Conservation (phyloP, 1,140 invertebrate species). For the Microplitis demolitor region DNA sequence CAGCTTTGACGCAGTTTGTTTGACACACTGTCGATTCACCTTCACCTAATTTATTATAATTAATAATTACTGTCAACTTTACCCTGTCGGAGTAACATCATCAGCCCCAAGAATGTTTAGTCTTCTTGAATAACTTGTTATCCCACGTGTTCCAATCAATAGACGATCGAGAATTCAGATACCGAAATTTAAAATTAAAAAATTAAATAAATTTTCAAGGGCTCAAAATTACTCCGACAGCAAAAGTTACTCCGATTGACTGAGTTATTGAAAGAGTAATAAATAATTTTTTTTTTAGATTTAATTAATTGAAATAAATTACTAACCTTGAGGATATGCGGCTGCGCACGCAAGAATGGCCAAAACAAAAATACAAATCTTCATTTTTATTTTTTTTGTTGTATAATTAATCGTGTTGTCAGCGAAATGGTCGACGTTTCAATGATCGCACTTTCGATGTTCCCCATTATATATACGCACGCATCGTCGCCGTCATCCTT, state of each 20-base stretch:
- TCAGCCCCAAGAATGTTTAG: too few relatives aligned
- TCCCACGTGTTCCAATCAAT: too few relatives aligned
- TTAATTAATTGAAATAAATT: neutral
- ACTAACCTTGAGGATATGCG: slow-evolving; percentile 17
- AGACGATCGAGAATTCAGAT: too few relatives aligned
- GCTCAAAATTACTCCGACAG: too few relatives aligned
- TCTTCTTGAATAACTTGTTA: too few relatives aligned
- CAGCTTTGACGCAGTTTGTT: slow-evolving; percentile 37
- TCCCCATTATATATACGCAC: neutral
- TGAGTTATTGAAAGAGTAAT: neutral
- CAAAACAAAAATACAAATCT: slow-evolving; percentile 23
- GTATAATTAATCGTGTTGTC: neutral
- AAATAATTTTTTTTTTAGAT: neutral
- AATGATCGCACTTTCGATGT: neutral
- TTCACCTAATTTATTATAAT: neutral
- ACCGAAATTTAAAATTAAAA: too few relatives aligned
- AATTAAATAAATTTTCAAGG: too few relatives aligned
- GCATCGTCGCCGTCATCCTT: too few relatives aligned
- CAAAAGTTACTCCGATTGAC: too few relatives aligned
- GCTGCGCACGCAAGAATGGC: neutral
- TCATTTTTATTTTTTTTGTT: slow-evolving; percentile 34
- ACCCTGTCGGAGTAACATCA: too few relatives aligned
- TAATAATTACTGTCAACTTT: too few relatives aligned
- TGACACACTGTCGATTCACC: slow-evolving; percentile 28
- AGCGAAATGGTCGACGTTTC: neutral